These are phyloP conservation scores for Laterallus jamaicensis DNA, from an alignment of 2,113 vertebrate species.

Conservation along the genomic window DNA sequence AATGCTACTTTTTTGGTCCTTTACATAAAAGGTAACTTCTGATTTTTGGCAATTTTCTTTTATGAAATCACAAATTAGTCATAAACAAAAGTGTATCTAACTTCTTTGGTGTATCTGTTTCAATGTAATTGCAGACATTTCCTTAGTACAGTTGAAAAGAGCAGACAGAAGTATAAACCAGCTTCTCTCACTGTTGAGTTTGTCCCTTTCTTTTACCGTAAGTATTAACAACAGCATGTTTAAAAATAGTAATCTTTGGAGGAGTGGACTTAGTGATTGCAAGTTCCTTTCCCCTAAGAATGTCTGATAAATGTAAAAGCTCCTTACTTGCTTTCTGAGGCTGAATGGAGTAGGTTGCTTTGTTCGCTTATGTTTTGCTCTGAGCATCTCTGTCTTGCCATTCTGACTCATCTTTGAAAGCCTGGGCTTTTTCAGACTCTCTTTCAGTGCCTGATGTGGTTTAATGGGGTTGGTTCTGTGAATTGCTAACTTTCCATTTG, in stretches of 20 bases:
- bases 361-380: background rate
- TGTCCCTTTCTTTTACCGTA: slow-evolving; percentile 98
- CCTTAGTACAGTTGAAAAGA: slow-evolving; percentile 88
- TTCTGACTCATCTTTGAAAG: background rate
- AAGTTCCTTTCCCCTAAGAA: background rate
- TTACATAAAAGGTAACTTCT: background rate
- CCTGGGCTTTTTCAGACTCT: background rate
- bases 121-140: slow-evolving; percentile 77
- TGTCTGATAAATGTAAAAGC: background rate
- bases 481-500: background rate
- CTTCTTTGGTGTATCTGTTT: slow-evolving; percentile 25
- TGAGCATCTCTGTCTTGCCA: background rate
- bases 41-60: slow-evolving; percentile 13
- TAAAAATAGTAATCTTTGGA: background rate
- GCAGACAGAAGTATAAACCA: slow-evolving; percentile 96
- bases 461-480: background rate
- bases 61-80: background rate
- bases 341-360: background rate
- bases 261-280: background rate
- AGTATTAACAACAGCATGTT: slow-evolving; percentile 67
- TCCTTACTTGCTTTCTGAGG: background rate
- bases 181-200: slow-evolving; percentile 96
- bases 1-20: background rate
- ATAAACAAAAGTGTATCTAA: background rate
- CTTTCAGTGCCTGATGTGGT: background rate